Evolutionary conservation across 2,113 vertebrate genomes (phyloP), one percentile per base, ranked within the genome.

Genomic region (Prinia subflava): DNA sequence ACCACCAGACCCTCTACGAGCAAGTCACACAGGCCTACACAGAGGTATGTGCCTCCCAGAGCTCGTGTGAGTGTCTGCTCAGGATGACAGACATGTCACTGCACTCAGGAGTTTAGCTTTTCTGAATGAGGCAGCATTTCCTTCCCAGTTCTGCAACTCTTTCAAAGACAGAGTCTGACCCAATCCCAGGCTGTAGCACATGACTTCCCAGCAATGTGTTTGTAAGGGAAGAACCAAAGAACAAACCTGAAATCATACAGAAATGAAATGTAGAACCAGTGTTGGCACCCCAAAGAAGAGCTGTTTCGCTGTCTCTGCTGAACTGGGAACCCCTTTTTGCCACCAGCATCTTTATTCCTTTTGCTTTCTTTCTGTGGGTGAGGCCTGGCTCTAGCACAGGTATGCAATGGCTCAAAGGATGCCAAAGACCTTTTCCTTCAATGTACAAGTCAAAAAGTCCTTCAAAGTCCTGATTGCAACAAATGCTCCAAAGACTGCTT

Each of bases 21-120:
- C 99, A 99, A 97, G 99, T 99, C 88, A 99, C 99, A 16, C 99
- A 99, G 97, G 99, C 99, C 16, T 99, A 99, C 97, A 98, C 99
- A 2, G 99, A 99, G 99, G 99, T 99, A 97, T 95, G 96, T 70
- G 37, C 27, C 93, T 87, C 47, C 62, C 59, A 74, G 64, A 63
- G 39, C 74, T 73, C 49, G 42, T 22, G 28, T n/a, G 41, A 75
- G 37, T 68, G 21, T 60, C 63, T 85, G 55, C 41, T 67, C 23
- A 49, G 15, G 30, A 13, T 28, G 68, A 41, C 57, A 79, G 46
- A 25, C 62, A 25, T 7, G 6, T 23, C 52, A 37, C 30, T 90
- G 52, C 14, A 7, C 50, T 85, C 68, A 39, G 63, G 23, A 68
- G 21, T 19, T 46, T 35, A 53, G 23, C 20, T 87, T 89, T 91